Conservation (phyloP, 1,140 invertebrate species). For the Hylaeus anthracinus region DNA sequence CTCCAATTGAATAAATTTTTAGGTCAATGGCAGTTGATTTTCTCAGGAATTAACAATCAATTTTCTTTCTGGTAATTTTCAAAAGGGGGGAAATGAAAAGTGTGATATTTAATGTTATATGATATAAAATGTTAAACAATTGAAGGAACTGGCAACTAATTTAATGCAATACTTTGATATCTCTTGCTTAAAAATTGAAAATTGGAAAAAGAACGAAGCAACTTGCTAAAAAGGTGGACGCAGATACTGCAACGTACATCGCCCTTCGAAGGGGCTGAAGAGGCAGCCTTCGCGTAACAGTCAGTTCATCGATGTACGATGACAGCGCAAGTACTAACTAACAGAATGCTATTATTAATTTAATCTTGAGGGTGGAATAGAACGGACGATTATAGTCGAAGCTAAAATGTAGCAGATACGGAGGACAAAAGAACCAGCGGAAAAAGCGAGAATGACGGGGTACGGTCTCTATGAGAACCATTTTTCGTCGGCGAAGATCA, state of each 20-base stretch:
- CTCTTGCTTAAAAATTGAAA: too few relatives aligned
- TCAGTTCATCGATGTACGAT: constrained; percentile 42
- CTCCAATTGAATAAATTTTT: too few relatives aligned
- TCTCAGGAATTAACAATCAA: too few relatives aligned
- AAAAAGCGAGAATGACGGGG: constrained; percentile 44
- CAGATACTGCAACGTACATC: constrained; percentile 5
- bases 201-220: background rate
- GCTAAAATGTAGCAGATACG: constrained; percentile 35
- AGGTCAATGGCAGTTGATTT: too few relatives aligned
- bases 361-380: constrained; percentile 43
- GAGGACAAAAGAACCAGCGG: constrained; percentile 32
- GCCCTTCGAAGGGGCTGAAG: constrained; percentile 8
- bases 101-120: too few relatives aligned
- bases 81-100: too few relatives aligned
- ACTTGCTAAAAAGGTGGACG: background rate
- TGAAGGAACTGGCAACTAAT: too few relatives aligned
- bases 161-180: too few relatives aligned
- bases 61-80: too few relatives aligned
- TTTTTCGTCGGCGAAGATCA: constrained; percentile 54
- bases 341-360: constrained; percentile 74
- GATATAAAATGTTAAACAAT: too few relatives aligned
- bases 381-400: background rate
- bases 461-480: constrained; percentile 39
- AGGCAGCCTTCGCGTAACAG: background rate
- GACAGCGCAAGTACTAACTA: constrained; percentile 71